Evolutionary conservation across 1,140 invertebrate species (phyloP), one percentile per base, ranked within the genome.

Genomic region (Bombus soroeensis): DNA sequence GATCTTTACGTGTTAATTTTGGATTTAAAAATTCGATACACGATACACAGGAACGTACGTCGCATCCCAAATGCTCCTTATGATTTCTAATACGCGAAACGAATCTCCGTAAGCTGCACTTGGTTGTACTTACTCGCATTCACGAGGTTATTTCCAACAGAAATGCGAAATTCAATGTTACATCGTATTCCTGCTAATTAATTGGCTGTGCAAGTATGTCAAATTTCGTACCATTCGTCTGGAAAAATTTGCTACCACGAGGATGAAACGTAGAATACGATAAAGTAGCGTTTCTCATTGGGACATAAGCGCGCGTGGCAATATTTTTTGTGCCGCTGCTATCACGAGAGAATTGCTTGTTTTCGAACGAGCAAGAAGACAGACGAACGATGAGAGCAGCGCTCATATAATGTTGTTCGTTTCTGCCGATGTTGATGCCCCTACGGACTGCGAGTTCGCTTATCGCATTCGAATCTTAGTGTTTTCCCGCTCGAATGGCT

Each of bases 401-500:
- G 71, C 47, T 53, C 47, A 0, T 41, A 22, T 32, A 47, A 82
- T 66, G 71, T 1, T 2, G 13, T 34, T 12, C 28, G 6, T 1
- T 15, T 41, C 68, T 53, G 47, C 2, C 39, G 34, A 37, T 18
- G 8, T 5, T 53, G 25, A 28, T 15, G 53, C 78, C 75, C 66
- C 82, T 12, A 8, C 37, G 66, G 75, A 53, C 22, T 2, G 4
- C 53, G 41, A 57, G 25, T 47, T n/a, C 28, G 82, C 32, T n/a
- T n/a, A 18, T 25, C 41, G 71, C 75, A 53, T 86, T 86, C 85
- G 34, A 86, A 86, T 86, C 80, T 39, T 43, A 25, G 22, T 39
- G 80, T 76, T 77, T 86, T 82, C 85, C 80, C 79, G 84, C 84
- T 68, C 66, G 66, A 37, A 37, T 37, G 66, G 39, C 12, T 82